Evolutionary conservation across 2,113 vertebrate genomes (phyloP), one percentile per base, ranked within the genome.

Genomic region (Ascaphus truei): DNA sequence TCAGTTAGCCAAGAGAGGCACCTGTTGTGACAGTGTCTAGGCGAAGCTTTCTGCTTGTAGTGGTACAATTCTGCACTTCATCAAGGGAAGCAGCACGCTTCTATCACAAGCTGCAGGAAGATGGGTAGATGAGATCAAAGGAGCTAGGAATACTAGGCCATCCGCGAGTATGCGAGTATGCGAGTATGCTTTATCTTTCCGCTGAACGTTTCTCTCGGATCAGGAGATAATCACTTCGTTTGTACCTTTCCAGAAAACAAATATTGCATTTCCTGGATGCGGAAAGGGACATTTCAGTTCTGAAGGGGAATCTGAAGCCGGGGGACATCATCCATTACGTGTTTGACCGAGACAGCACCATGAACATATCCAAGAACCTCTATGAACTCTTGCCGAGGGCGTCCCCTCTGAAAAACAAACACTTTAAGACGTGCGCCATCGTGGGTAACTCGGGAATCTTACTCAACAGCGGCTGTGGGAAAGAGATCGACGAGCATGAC

Each of bases 381-480:
- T 96, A 98, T 0, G 91, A 89, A 61, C 93, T 98, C n/a, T 77
- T 98, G 45, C 96, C 96, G 22, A 88, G 89, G 1, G 87, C 79
- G 1, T 96, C 96, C 0, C 96, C 95, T 0, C 88, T 98, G 83
- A 96, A 94, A 79, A 94, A 93, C 75, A 95, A 92, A 50, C 91
- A 94, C 74, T 93, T 96, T 79, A 84, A 79, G 71, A 88, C 86
- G 13, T 98, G 96, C 0, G 96, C 95, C 77, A 96, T 98, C 0
- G 94, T 98, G 55, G 96, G 96, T 34, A 98, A 98, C 81, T 98
- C 96, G 0, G 96, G 96, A 18, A 92, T 97, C 73, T 81, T 98
- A 77, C 89, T 97, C 52, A 94, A 96, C 89, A 98, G 96, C 1
- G 90, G 94, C 86, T 98, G 96, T 0, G 96, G 96, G 12, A 80